These are phyloP conservation scores for Drosophila sp. DNA, from an alignment of 1,140 invertebrate genomes.

Conservation along the genomic window DNA sequence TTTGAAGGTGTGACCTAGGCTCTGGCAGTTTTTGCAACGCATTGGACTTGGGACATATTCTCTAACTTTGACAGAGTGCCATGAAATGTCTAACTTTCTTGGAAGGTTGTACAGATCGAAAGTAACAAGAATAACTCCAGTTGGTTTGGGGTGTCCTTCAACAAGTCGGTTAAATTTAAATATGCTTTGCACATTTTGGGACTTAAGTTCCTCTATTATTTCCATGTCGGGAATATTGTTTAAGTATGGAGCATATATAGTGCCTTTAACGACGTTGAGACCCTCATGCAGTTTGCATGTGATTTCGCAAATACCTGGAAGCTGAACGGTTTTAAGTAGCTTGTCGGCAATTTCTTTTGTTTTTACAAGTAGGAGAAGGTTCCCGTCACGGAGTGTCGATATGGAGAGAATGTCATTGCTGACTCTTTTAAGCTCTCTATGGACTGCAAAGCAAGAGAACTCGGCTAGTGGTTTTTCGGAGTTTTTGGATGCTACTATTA, in stretches of 20 bases:
- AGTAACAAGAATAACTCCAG: slow-evolving; percentile 18
- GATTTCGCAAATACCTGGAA: slow-evolving; percentile 13
- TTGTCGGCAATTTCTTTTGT: slow-evolving; percentile 12
- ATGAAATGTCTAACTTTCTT: slow-evolving; percentile 21
- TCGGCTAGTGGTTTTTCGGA: slow-evolving; percentile 9
- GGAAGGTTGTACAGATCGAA: slow-evolving; percentile 19
- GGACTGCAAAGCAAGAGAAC: not conserved
- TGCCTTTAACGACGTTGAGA: slow-evolving; percentile 16
- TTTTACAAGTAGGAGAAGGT: not conserved
- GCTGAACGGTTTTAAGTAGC: not conserved
- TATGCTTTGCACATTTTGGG: slow-evolving; percentile 11
- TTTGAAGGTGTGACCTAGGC: too few relatives aligned
- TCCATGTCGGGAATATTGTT: slow-evolving; percentile 15
- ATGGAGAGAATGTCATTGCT: slow-evolving; percentile 17
- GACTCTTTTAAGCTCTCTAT: slow-evolving; percentile 13
- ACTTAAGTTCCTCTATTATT: slow-evolving; percentile 20
- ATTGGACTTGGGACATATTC: slow-evolving; percentile 31
- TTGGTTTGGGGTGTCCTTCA: slow-evolving; percentile 16
- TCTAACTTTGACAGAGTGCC: slow-evolving; percentile 16
- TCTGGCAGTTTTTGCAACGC: slow-evolving; percentile 25
- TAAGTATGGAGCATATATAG: slow-evolving; percentile 14
- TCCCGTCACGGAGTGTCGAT: slow-evolving; percentile 2
- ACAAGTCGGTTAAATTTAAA: slow-evolving; percentile 6
- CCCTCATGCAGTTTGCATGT: slow-evolving; percentile 15
- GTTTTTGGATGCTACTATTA: slow-evolving; percentile 15